Evolutionary conservation across 2,888 invertebrate genomes (phyloP).

Genomic region (Thera obeliscata): DNA sequence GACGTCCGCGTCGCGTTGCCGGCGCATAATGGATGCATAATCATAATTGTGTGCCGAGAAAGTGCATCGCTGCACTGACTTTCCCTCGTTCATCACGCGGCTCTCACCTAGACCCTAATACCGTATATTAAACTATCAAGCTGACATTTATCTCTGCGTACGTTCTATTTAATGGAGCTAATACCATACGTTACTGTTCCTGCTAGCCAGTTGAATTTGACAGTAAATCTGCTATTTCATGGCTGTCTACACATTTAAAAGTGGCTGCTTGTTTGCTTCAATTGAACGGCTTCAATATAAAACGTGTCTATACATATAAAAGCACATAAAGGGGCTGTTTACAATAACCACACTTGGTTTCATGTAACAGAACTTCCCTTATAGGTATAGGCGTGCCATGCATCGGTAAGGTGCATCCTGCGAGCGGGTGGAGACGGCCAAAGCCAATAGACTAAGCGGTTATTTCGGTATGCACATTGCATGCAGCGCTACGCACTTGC

Average conservation of each 20-base stretch:
- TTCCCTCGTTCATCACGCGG: slow-evolving; percentile 81
- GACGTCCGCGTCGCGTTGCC: slow-evolving; percentile 50
- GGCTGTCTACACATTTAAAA: slow-evolving; percentile 27
- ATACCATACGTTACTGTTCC: slow-evolving; percentile 29
- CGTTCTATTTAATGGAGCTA: slow-evolving; percentile 31
- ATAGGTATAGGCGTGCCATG: slow-evolving; percentile 66
- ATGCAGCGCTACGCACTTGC: slow-evolving; percentile 81
- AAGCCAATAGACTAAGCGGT: slow-evolving; percentile 62
- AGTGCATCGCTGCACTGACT: slow-evolving; percentile 75
- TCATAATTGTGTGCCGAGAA: slow-evolving; percentile 76
- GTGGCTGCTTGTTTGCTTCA: slow-evolving; percentile 8
- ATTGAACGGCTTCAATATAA: slow-evolving; percentile 23
- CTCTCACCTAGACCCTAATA: slow-evolving; percentile 72
- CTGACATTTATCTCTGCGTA: slow-evolving; percentile 66
- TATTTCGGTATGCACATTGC: slow-evolving; percentile 85
- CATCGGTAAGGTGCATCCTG: slow-evolving; percentile 73
- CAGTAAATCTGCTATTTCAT: slow-evolving; percentile 28
- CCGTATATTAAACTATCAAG: slow-evolving; percentile 74
- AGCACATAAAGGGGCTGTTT: slow-evolving; percentile 58
- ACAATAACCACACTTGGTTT: slow-evolving; percentile 54
- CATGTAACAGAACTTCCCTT: slow-evolving; percentile 62
- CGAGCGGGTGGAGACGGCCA: slow-evolving; percentile 46
- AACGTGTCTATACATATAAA: slow-evolving; percentile 23
- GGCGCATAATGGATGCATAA: slow-evolving; percentile 76
- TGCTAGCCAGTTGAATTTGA: slow-evolving; percentile 22